Base-by-base conservation (phyloP, 2,113 vertebrate genomes). In the Colossoma macropomum region DNA sequence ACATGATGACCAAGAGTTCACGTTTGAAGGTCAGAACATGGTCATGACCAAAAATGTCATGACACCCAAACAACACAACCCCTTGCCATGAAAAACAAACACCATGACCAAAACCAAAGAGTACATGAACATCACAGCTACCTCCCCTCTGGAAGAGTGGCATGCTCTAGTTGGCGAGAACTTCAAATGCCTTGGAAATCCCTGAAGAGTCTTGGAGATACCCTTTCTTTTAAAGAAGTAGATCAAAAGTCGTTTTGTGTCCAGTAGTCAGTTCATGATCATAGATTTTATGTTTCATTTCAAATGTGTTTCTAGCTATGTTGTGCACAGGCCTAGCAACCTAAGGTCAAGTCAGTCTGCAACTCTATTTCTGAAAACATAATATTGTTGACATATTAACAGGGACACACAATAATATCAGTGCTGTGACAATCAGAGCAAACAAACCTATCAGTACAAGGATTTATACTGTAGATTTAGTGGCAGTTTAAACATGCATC, bases 71-170 rank as follows among this genome's bases (percentile, higher is more conserved):
- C 2, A 11, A 59, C 52, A 38, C 9, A 25, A 38, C 11, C 19
- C 16, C 68, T 56, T 32, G 21, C 77, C 7, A 4, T 19, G 27
- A 27, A 68, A 69, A 79, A 16, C 27, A 78, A 78, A 34, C 75
- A 68, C 0, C 8, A 7, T 25, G 8, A 30, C 17, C 19, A 17
- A 13, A n/a, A 25, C 3, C n/a, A 77, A 19, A 48, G n/a, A 0
- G 15, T 13, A 62, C 2, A 48, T 50, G 21, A 45, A 32, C 15
- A 45, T 30, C 41, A 66, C 59, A 17, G 19, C 6, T 4, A 78
- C 62, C 16, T 66, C 28, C 25, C 19, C 17, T 65, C 27, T 50
- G 62, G 7, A 32, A 78, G 1, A 30, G 41, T 25, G 28, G 9
- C n/a, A 62, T 11, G 32, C 5, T 48, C 27, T 65, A n/a, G 13